Percentiles rank a stretch among this genome's conserved stretches.
These are phyloP conservation scores for Pseudomyrmex dendroicus DNA, from an alignment of 1,140 invertebrate genomes.

Conservation along the genomic window DNA sequence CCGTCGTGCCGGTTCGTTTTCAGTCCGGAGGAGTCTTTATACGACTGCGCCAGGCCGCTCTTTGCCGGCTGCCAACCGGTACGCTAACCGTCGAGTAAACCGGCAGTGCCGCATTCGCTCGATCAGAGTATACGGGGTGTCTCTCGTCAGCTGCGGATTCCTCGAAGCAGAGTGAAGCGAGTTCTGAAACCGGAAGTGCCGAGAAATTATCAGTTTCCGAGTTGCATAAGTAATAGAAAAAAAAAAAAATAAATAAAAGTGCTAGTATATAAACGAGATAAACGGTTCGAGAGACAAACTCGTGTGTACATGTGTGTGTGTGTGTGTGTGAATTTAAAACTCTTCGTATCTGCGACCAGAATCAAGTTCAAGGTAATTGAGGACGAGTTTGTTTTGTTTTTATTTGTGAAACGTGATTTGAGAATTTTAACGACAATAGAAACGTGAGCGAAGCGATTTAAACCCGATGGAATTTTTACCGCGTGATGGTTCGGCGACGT, in stretches of 20 bases:
- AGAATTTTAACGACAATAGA: no score
- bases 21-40: conserved; percentile 63
- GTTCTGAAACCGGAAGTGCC: not conserved
- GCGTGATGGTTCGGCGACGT: not conserved
- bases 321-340: no score
- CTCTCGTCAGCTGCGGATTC: not conserved
- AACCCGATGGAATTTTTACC: no score
- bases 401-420: no score
- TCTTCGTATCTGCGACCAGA: no score
- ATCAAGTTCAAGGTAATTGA: no score
- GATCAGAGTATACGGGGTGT: conserved; percentile 7
- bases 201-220: not conserved
- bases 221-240: not conserved
- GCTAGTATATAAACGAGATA: not conserved
- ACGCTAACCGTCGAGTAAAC: conserved; percentile 58
- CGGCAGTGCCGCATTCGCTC: conserved; percentile 39
- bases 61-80: conserved; percentile 67
- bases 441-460: no score
- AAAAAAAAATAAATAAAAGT: not conserved
- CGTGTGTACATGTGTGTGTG: no score
- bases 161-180: not conserved
- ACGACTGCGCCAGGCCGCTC: conserved; percentile 57
- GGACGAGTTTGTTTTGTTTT: no score
- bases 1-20: conserved; percentile 65
- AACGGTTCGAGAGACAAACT: no score